Base-by-base conservation (phyloP, 2,113 vertebrate species). In the Embiotoca jacksoni region DNA sequence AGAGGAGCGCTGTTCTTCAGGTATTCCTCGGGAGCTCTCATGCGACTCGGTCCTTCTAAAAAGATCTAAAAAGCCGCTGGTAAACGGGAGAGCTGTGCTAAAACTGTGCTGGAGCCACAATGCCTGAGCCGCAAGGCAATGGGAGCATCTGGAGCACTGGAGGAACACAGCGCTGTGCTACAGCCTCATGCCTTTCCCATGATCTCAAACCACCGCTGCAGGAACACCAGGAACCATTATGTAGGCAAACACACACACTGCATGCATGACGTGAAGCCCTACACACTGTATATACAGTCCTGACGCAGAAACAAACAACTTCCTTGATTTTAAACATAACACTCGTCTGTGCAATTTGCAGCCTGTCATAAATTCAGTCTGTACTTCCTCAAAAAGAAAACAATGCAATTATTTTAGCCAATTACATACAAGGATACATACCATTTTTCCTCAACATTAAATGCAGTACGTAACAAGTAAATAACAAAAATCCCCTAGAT, bases 181-280 rank as follows among this genome's bases (percentile, higher is more conserved):
- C 6, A 88, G 66, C 72, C 76, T 90, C 89, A 91, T 90, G 90
- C 92, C 80, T 93, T 92, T 88, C 81, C 82, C 89, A 88, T 94
- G 88, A 89, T 92, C 86, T 84, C 88, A 93, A 92, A 85, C 86
- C 87, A 82, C 81, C 41, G 14, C 79, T 82, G 85, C 75, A 80
- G 88, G 68, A 91, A 80, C 77, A 84, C 74, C 79, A 66, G 59
- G 75, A 87, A 69, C 66, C 83, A 83, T 88, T 88, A 90, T 61
- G 78, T 52, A 85, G 82, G 57, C 67, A 84, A 54, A 82, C 70
- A 73, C 66, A 65, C 62, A 72, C 62, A 80, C 80, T 64, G 74
- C 71, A 78, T 54, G 69, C 53, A 73, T 75, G 80, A 61, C 23
- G 3, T 39, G 39, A 63, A 86, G 77, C 50, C 75, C 66, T 60